Evolutionary conservation across 2,113 vertebrate genomes (phyloP), one percentile per base, ranked within the genome.

Genomic region (Entomyzon cyanotis): DNA sequence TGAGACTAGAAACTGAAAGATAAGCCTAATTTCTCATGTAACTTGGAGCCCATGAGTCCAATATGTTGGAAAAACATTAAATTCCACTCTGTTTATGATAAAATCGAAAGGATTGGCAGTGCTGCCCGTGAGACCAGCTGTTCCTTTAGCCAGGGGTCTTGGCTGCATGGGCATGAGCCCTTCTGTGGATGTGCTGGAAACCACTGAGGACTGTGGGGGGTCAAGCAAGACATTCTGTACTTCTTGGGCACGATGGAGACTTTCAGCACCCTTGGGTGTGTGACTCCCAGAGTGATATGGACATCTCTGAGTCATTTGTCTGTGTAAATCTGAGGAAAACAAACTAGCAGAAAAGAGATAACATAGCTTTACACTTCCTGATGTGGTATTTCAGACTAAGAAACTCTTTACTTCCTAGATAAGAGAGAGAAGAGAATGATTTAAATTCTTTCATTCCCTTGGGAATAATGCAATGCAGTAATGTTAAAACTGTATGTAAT

Each of bases 401-500:
- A 92, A 92, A 84, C 64, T 33, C 71, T 95, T 94, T 63, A 14
- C 47, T 84, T 88, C 59, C 53, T 76, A 67, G 81, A 84, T 85
- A 92, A 86, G 88, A 85, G 53, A 39, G 47, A 64, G 53, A 63
- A 64, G 33, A 50, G 33, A 82, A 74, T 67, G 0, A 58, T 91
- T 89, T 81, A 28, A 90, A 89, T 69, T 56, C 35, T 85, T 78
- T 52, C 19, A 0, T 77, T 96, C 97, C 84, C 71, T 59, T 67
- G 71, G 76, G 90, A 87, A 78, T 84, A 85, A 82, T 84, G 84
- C 52, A 74, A 53, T 67, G 92, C 71, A 69, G 67, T 70, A 71
- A 93, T 78, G 90, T 88, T 96, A 90, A 93, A 91, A 81, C 49
- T 44, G 12, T 73, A 47, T 81, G 81, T 94, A 96, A 95, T 96